Evolutionary conservation across 2,888 invertebrate species (phyloP).

Genomic region (Troilus luridus): DNA sequence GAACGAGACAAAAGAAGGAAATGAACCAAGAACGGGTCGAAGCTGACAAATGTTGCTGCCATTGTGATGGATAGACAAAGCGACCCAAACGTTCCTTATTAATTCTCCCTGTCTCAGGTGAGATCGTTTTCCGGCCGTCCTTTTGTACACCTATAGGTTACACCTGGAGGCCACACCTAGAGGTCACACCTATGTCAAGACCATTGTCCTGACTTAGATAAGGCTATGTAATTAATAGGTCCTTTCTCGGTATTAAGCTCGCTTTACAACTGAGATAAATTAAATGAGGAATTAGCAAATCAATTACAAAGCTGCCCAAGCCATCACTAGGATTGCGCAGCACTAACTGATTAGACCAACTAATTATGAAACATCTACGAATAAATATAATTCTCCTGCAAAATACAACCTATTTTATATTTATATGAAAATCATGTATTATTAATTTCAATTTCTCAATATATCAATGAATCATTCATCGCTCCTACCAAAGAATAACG

Average conservation of each 20-base stretch:
- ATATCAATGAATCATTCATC: too few relatives aligned
- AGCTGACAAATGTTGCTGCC: constrained; percentile 29
- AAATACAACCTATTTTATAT: too few relatives aligned
- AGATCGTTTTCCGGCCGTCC: not conserved
- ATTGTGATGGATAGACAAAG: not conserved
- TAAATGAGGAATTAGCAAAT: not conserved
- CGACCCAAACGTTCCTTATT: not conserved
- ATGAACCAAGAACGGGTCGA: not conserved
- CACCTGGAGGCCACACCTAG: not conserved
- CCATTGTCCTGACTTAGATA: not conserved
- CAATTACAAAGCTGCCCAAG: not conserved
- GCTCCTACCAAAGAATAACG: too few relatives aligned
- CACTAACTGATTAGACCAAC: not conserved
- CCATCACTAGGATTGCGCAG: not conserved
- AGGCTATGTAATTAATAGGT: not conserved
- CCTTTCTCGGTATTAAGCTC: not conserved
- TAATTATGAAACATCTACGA: too few relatives aligned
- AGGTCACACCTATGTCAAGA: not conserved
- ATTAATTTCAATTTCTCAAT: too few relatives aligned
- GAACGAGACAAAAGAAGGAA: not conserved
- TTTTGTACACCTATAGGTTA: not conserved
- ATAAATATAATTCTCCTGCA: too few relatives aligned
- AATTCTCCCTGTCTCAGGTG: not conserved
- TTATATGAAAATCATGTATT: too few relatives aligned
- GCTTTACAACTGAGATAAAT: not conserved